Base-by-base conservation (phyloP, 2,113 vertebrate species). In the Lepidothrix coronata region DNA sequence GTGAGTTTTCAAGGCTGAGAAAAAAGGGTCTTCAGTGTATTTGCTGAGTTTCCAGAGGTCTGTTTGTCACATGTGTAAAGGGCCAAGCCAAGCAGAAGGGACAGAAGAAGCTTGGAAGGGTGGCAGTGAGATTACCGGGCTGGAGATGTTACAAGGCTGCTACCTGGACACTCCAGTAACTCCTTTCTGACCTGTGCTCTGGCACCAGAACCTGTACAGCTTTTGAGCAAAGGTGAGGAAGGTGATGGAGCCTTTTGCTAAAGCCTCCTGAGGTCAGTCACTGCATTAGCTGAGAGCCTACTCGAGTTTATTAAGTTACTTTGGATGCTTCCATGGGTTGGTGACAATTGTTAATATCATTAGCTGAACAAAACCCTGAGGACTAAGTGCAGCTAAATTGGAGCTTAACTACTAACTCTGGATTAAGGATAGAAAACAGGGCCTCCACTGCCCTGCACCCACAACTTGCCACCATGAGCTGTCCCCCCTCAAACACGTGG, bases 381-480 rank as follows among this genome's bases (percentile, higher is more conserved):
- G 73, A 61, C 9, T 54, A n/a, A 76, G 24, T 3, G 3, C 35
- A 82, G 1, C 23, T 44, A 17, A 66, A 57, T 27, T 15, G 5
- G 12, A 4, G 12, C 3, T 82, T 76, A 79, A 49, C 23, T 59
- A 30, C 11, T 30, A 79, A 35, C 54, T 70, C 12, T 30, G 48
- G 54, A 58, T 59, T 28, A 89, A 23, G 22, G 51, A 46, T 8
- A 63, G 43, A 8, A 58, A 68, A 27, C 25, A 57, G 37, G 25
- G 37, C 20, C 39, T 83, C 13, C 25, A 6, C 13, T 25, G 23
- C 33, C 43, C 16, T 14, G 11, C 30, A n/a, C 19, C 33, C 39
- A 6, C 33, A 48, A 44, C 0, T 52, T 1, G 1, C 35, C 2
- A 0, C 41, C 7, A 0, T 9, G 72, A 67, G 19, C 62, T 15